phyloP scores from a whole-genome alignment of 2,797 vertebrate species.

The Buceros bicornis region DNA sequence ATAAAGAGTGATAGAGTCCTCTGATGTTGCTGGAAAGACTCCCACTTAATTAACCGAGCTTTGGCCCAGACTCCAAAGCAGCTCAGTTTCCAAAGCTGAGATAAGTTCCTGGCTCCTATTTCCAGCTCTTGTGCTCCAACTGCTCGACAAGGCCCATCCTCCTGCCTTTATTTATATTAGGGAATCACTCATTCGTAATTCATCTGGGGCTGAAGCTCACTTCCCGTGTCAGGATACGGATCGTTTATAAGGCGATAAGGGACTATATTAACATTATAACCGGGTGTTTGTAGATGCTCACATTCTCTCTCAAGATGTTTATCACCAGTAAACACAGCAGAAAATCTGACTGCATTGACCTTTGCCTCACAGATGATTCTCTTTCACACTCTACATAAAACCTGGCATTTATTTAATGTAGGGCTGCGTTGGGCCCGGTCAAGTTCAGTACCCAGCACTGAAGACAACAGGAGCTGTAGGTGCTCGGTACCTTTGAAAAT shows the following conservation, averaged over 20 bases:
- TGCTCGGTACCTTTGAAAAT: background rate
- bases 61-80: conserved; percentile 54
- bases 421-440: background rate
- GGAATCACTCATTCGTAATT: conserved; percentile 49
- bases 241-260: conserved; percentile 55
- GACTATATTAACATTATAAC: conserved; percentile 48
- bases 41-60: conserved; percentile 42
- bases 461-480: background rate
- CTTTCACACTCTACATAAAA: conserved; percentile 14
- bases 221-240: conserved; percentile 63
- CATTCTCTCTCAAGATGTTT: conserved; percentile 40
- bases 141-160: background rate
- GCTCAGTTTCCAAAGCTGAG: conserved; percentile 49
- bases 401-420: background rate
- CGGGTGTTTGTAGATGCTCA: conserved; percentile 50
- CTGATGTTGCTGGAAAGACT: conserved; percentile 55
- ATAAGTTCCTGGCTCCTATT: conserved; percentile 40
- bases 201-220: conserved; percentile 25
- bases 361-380: conserved; percentile 26
- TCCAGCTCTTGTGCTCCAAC: background rate
- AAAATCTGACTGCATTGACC: conserved; percentile 37
- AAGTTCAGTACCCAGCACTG: background rate
- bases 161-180: conserved; percentile 56
- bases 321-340: background rate
- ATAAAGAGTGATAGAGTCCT: conserved; percentile 61